These are phyloP conservation scores for Clivina fossor DNA, from an alignment of 2,888 invertebrate genomes.

Conservation along the genomic window DNA sequence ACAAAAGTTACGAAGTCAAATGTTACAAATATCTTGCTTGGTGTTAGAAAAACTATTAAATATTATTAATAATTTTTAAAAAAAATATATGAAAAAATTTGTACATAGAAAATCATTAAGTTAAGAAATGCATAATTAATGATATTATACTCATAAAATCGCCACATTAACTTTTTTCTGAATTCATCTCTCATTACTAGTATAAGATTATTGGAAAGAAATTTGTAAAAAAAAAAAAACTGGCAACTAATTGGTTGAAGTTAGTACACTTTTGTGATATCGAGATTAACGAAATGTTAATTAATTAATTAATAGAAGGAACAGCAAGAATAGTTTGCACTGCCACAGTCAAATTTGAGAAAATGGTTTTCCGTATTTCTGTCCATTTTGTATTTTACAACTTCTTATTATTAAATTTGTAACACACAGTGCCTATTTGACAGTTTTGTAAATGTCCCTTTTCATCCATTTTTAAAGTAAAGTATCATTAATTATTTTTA, in stretches of 20 bases:
- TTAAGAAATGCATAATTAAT: neutral
- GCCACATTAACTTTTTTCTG: neutral
- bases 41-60: neutral
- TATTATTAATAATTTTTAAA: neutral
- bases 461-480: neutral
- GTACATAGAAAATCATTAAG: conserved; percentile 2
- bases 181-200: neutral
- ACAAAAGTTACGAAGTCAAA: neutral
- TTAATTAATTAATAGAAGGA: neutral
- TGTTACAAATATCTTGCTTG: neutral
- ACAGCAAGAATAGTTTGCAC: conserved; percentile 23
- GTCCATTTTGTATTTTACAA: conserved; percentile 17
- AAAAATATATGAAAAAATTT: neutral
- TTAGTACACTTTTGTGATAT: conserved; percentile 14
- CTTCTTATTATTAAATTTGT: too few species aligned
- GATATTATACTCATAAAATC: neutral
- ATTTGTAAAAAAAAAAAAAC: neutral
- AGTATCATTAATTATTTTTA: neutral
- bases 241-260: neutral
- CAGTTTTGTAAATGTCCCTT: neutral
- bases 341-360: conserved; percentile 28
- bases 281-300: conserved; percentile 8
- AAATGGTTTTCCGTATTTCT: conserved; percentile 3
- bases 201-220: neutral
- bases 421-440: conserved; percentile 15